These are phyloP conservation scores for Phalacrocorax aristotelis DNA, from an alignment of 2,113 vertebrate species.

Conservation along the genomic window DNA sequence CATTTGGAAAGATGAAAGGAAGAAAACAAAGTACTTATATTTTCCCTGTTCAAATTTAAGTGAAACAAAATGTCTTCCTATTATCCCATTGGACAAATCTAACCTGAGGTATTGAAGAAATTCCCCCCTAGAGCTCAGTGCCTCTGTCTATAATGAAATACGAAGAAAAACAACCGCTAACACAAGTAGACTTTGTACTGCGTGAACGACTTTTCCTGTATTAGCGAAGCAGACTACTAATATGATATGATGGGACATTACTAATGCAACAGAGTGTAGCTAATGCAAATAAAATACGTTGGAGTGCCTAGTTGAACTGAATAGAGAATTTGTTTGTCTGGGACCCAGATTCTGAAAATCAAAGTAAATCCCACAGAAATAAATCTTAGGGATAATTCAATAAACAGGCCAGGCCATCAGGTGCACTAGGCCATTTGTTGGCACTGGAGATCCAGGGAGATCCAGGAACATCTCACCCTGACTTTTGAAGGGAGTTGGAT, in stretches of 20 bases:
- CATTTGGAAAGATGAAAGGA: background rate
- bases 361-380: slow-evolving; percentile 21
- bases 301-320: slow-evolving; percentile 45
- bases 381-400: background rate
- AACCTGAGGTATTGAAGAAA: background rate
- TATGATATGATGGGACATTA: slow-evolving; percentile 62
- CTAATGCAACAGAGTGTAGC: slow-evolving; percentile 61
- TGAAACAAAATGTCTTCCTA: background rate
- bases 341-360: slow-evolving; percentile 5
- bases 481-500: background rate
- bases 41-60: background rate
- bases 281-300: slow-evolving; percentile 64
- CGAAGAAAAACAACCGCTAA: slow-evolving; percentile 26
- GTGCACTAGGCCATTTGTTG: background rate
- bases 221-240: slow-evolving; percentile 52
- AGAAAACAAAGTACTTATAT: background rate
- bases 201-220: background rate
- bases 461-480: background rate
- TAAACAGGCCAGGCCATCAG: background rate
- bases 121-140: background rate
- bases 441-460: background rate
- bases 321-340: slow-evolving; percentile 53
- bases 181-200: slow-evolving; percentile 35
- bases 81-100: slow-evolving; percentile 3
- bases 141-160: background rate